Percentiles rank a stretch among this genome's conserved stretches.
Evolutionary conservation across 2,888 invertebrate species (phyloP).

Genomic region (Helobdella robusta): DNA sequence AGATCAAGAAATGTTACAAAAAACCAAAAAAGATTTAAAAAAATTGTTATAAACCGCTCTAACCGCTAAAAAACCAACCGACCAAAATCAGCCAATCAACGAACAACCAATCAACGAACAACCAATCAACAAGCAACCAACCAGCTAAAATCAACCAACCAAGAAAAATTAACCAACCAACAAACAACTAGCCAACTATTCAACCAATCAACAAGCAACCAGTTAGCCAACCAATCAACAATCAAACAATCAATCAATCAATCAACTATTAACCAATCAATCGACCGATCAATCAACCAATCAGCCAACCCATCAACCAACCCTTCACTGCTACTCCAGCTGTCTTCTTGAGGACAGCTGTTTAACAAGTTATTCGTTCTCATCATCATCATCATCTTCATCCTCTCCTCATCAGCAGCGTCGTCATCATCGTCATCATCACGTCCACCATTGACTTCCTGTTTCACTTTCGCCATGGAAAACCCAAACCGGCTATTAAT

Average conservation of each 20-base stretch:
- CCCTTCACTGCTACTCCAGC: not conserved
- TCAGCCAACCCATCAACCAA: slow-evolving; percentile 1
- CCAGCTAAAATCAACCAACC: too few species aligned
- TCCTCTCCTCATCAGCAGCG: not conserved
- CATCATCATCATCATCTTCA: not conserved
- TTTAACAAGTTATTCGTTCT: not conserved
- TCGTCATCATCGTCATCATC: not conserved
- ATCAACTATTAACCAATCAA: not conserved
- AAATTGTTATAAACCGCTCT: too few species aligned
- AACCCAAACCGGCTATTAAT: too few species aligned
- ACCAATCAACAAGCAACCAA: too few species aligned
- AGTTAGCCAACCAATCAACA: not conserved
- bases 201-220: not conserved
- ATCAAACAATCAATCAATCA: not conserved
- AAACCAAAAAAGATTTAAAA: too few species aligned
- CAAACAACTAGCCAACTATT: not conserved
- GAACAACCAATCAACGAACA: too few species aligned
- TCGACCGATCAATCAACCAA: not conserved
- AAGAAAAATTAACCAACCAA: too few species aligned
- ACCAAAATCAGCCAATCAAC: too few species aligned
- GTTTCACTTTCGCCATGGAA: too few species aligned
- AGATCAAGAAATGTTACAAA: too few species aligned
- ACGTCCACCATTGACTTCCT: not conserved
- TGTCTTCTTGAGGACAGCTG: not conserved
- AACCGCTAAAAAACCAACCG: too few species aligned